Percentiles rank a stretch among this genome's conserved stretches.
Evolutionary conservation across 1,140 invertebrate genomes (phyloP).

Genomic region (Lerema accius): DNA sequence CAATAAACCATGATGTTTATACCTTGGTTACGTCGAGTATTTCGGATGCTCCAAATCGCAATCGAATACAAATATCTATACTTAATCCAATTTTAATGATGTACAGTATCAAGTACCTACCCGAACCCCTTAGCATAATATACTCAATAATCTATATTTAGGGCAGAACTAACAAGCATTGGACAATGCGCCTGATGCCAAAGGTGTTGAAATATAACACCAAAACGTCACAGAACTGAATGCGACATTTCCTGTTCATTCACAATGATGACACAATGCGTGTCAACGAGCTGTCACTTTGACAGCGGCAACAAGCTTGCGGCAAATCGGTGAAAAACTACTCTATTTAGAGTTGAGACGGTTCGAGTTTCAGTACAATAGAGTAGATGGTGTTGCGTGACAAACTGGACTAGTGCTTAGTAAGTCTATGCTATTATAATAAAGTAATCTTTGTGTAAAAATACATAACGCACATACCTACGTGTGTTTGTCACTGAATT

Average conservation of each 20-base stretch:
- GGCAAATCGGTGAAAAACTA: conserved; percentile 19
- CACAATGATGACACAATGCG: conserved; percentile 32
- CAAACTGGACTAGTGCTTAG: neutral
- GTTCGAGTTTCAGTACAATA: conserved; percentile 19
- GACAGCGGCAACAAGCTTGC: conserved; percentile 36
- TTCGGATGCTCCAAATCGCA: no score
- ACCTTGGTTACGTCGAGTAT: no score
- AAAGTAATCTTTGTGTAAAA: no score
- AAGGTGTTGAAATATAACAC: conserved; percentile 30
- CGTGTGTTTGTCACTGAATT: no score
- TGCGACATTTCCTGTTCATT: conserved; percentile 33
- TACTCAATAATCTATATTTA: no score
- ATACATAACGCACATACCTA: no score
- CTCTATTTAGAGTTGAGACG: conserved; percentile 30
- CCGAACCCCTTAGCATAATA: no score
- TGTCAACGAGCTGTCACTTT: conserved; percentile 35
- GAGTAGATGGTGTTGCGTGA: neutral
- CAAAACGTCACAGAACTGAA: conserved; percentile 24
- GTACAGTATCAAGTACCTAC: no score
- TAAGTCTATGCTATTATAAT: no score
- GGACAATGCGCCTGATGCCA: neutral
- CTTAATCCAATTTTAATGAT: no score
- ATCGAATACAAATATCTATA: no score
- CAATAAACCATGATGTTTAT: no score
- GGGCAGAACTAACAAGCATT: conserved; percentile 4